Evolutionary conservation across 2,113 vertebrate species (phyloP).

Genomic region (Bubo blakistoni): DNA sequence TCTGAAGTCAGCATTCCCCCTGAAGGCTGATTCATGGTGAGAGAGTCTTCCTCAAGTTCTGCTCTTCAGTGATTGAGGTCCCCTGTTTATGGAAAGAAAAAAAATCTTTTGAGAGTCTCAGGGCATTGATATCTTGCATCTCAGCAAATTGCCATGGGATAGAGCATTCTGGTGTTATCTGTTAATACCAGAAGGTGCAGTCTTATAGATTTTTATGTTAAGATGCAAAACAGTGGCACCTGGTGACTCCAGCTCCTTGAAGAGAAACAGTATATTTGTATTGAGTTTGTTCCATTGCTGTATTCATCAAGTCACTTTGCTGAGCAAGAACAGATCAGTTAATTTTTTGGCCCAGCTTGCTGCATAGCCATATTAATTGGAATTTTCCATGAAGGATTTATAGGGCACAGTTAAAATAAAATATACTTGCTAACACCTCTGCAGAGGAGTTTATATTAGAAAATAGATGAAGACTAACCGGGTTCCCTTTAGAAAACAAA

Average conservation of each 20-base stretch:
- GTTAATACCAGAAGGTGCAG: constrained; percentile 70
- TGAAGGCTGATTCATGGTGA: not conserved
- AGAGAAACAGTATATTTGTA: constrained; percentile 61
- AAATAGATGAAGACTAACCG: constrained; percentile 2
- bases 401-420: constrained; percentile 54
- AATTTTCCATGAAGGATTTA: constrained; percentile 68
- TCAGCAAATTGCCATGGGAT: constrained; percentile 59
- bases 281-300: constrained; percentile 42
- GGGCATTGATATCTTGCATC: constrained; percentile 62
- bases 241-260: constrained; percentile 55
- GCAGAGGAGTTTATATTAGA: constrained; percentile 35
- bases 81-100: constrained; percentile 40
- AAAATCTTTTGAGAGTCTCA: constrained; percentile 21
- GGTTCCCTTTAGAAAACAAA: constrained; percentile 33
- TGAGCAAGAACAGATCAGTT: constrained; percentile 53
- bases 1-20: not conserved
- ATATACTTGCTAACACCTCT: constrained; percentile 45
- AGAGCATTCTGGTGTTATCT: constrained; percentile 66
- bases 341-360: constrained; percentile 62
- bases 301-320: constrained; percentile 56
- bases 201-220: constrained; percentile 72
- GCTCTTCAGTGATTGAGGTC: not conserved
- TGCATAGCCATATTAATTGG: constrained; percentile 38
- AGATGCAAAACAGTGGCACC: constrained; percentile 72
- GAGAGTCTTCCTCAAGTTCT: constrained; percentile 15